These are phyloP conservation scores for Larimichthys polyactis DNA, from an alignment of 2,113 vertebrate genomes.

Conservation along the genomic window DNA sequence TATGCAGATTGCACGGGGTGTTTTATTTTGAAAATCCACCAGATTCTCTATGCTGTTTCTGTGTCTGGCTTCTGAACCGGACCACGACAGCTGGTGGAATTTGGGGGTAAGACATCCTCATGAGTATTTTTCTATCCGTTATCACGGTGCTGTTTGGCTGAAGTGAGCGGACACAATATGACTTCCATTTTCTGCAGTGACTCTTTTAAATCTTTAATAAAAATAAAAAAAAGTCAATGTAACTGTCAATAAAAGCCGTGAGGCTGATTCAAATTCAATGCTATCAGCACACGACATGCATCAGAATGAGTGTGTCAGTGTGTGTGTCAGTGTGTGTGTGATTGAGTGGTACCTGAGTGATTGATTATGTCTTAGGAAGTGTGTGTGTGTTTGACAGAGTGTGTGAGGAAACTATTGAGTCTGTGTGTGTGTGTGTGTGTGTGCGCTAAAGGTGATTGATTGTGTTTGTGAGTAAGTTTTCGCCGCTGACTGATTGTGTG, in stretches of 20 bases:
- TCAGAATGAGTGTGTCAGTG: not conserved
- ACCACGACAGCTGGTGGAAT: too few relatives aligned
- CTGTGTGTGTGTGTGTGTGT: conserved; percentile 11
- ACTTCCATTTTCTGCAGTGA: not conserved
- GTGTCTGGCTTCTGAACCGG: too few relatives aligned
- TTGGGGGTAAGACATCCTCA: not conserved
- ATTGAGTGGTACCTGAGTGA: conserved; percentile 38
- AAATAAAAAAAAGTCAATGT: conserved; percentile 21
- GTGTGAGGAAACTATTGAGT: not conserved
- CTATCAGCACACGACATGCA: conserved; percentile 16
- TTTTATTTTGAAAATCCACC: too few relatives aligned
- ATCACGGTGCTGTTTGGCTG: not conserved
- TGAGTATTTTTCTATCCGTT: not conserved
- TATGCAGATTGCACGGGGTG: too few relatives aligned
- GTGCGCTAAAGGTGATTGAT: conserved; percentile 20
- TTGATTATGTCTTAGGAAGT: conserved; percentile 37
- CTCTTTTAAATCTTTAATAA: conserved; percentile 21
- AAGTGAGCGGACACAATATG: not conserved
- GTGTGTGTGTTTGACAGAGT: not conserved
- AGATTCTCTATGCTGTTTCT: too few relatives aligned
- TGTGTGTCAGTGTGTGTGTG: not conserved
- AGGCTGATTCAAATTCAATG: conserved; percentile 26
- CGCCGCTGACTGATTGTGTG: not conserved
- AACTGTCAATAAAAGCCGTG: conserved; percentile 31
- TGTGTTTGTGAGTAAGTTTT: conserved; percentile 23